Evolutionary conservation across 2,888 invertebrate genomes (phyloP), one percentile per base, ranked within the genome.

Genomic region (Nemotelus pantherinus): DNA sequence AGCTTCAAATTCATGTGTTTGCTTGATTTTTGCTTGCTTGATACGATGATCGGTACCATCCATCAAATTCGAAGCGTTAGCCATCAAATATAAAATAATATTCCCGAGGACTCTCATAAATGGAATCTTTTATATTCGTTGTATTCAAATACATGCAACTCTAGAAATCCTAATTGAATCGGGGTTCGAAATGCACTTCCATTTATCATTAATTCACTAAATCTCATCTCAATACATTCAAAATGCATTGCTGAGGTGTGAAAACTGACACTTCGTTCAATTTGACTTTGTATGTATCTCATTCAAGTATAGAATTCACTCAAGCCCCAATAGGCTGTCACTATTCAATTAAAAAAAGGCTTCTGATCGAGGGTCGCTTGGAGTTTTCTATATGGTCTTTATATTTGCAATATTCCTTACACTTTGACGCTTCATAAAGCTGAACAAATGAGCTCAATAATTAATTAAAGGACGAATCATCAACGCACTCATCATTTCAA

Each of bases 251-350:
- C 53, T 77, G 77, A 77, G 70, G 77, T 77, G 77, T 77, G 77
- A 77, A 70, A 70, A 70, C 70, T 77, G 70, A 70, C 77, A 77
- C 77, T 70, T 77, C 76, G 76, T 76, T 64, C 76, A 64, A 76
- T 76, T 76, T 76, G 55, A 76, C 65, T 65, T 76, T 44, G 53
- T 50, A 57, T 45, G 45, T 72, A 5, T 47, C 48, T 25, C 44
- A 45, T 60, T 71, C 71, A 71, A 47, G 25, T 6, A 68, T 50
- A 68, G 7, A 68, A 50, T 68, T 41, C 10, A 39, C 7, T n/a
- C 50, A 39, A 39, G 41, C 68, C 53, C 41, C 10, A 9, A 65
- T 9, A 41, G 5, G 41, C 47, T 7, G 7, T 43, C n/a, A 65
- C 47, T 65, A 65, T 68, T 53, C 55, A 70, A 70, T 53, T 44